Conservation (phyloP, 2,888 invertebrate species). For the Dendrolimus pini region DNA sequence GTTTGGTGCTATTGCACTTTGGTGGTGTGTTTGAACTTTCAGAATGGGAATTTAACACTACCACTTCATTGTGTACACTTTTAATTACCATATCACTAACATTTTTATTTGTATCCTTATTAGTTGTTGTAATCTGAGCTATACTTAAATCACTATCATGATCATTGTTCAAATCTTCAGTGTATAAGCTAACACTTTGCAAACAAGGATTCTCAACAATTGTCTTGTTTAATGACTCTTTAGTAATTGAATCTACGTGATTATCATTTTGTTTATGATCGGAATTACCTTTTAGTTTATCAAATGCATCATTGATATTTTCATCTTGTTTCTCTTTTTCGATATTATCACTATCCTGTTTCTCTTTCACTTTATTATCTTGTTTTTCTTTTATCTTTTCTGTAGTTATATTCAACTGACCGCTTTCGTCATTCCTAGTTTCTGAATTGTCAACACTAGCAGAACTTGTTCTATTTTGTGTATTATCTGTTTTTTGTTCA, state of each 20-base stretch:
- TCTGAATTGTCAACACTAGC: neutral
- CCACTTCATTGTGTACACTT: conserved; percentile 20
- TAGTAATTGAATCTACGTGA: neutral
- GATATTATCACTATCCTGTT: neutral
- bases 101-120: conserved; percentile 7
- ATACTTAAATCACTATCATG: conserved; percentile 33
- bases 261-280: neutral
- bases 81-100: conserved; percentile 5
- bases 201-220: conserved; percentile 40
- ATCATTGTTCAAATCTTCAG: conserved; percentile 40
- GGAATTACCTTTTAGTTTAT: neutral
- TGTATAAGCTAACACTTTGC: conserved; percentile 51
- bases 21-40: conserved; percentile 14
- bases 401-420: neutral
- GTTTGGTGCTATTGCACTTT: conserved; percentile 11
- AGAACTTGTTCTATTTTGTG: conserved; percentile 2
- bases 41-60: conserved; percentile 38
- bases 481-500: neutral
- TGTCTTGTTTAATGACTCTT: conserved; percentile 2
- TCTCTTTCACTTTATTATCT: neutral
- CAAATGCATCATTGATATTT: neutral
- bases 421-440: neutral
- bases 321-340: neutral
- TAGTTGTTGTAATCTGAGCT: neutral
- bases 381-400: neutral